A percentile compares a stretch with the other conserved stretches of the same genome.
These are phyloP conservation scores for Gymnocypris eckloni DNA, from an alignment of 2,797 vertebrate genomes.

Conservation along the genomic window DNA sequence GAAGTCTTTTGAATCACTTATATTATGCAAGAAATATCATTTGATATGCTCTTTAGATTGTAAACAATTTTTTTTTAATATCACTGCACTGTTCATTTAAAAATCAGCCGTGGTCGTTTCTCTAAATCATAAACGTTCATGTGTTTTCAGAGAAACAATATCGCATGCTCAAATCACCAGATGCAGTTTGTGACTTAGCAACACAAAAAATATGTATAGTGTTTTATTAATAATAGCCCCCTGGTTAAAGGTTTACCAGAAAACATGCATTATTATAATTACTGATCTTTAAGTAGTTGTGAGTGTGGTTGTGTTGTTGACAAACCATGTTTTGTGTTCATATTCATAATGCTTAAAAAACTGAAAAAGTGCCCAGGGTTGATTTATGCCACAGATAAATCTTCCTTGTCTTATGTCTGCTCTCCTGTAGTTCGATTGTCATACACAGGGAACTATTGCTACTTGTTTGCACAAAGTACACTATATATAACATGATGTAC, in stretches of 20 bases:
- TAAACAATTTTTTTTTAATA: background rate
- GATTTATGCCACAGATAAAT: background rate
- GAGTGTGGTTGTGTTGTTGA: background rate
- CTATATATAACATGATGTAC: background rate
- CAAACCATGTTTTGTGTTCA: background rate
- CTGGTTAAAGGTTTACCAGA: background rate
- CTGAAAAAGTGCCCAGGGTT: background rate
- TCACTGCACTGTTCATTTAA: background rate
- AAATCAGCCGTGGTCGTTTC: background rate
- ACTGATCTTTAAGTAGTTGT: background rate
- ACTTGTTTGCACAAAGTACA: constrained; percentile 30
- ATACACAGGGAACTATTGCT: background rate
- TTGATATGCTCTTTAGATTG: constrained; percentile 5
- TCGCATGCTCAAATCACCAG: background rate
- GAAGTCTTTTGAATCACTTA: background rate
- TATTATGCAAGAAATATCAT: constrained; percentile 10
- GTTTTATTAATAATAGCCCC: background rate
- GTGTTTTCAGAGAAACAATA: background rate
- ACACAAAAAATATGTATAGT: background rate
- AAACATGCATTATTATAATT: constrained; percentile 1
- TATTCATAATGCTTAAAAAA: background rate
- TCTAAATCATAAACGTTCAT: background rate
- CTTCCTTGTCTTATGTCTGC: background rate
- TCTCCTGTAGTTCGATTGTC: background rate
- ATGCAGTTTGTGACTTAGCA: background rate